Evolutionary conservation across 2,113 vertebrate genomes (phyloP), one percentile per base, ranked within the genome.

Genomic region (Natator depressus): DNA sequence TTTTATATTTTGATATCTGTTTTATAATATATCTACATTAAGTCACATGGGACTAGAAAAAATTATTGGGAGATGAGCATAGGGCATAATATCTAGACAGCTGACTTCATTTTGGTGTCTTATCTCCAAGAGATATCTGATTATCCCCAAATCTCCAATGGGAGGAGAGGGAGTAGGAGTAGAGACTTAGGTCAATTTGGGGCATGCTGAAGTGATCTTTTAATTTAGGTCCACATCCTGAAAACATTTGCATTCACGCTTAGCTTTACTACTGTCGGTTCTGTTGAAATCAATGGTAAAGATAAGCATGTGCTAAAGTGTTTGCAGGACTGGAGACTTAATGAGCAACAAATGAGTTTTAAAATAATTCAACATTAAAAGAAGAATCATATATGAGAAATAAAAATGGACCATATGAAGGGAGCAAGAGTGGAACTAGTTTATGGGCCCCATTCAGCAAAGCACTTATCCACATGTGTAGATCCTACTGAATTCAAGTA

Each of bases 161-260:
- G n/a, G 69, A 91, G 16, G 17, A 85, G n/a, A 92, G 95, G 12
- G 29, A 31, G 76, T 8, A 96, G 59, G 20, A 82, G 38, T 72
- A 27, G 35, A 31, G 10, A 93, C 88, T 47, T 54, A 81, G 86
- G 85, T 92, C 88, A 89, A 6, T 78, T 84, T 0, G 5, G 93
- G 91, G 86, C 35, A 53, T 42, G 9, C 10, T 46, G 22, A 76
- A 76, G 42, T 25, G 72, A 46, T 57, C 35, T 62, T 87, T 94
- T 96, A 87, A 90, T 92, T 91, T 84, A 57, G 76, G 91, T 80
- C 53, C 72, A 69, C 38, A 84, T 92, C n/a, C 85, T 91, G 62
- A 47, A 10, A 12, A 24, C 27, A 38, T 82, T 92, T 86, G 89
- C 88, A 25, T 81, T 86, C 3, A 9, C 92, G 42, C 93, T 94